Conservation (phyloP, 2,113 vertebrate species). For the Ahaetulla prasina region DNA sequence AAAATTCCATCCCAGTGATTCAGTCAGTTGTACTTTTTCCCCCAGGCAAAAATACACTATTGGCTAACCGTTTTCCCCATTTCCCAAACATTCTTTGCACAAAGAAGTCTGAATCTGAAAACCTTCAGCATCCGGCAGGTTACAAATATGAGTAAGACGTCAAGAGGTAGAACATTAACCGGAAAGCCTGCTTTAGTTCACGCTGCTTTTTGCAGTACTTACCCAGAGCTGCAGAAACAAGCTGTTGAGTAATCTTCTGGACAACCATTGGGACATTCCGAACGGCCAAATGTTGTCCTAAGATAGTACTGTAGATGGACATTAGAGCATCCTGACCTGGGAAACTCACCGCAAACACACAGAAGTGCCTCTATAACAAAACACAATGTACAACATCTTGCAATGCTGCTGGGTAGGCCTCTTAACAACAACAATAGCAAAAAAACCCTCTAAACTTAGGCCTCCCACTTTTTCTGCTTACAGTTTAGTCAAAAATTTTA, state of each 20-base stretch:
- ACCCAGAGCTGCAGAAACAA: conserved; percentile 69
- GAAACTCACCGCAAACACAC: conserved; percentile 67
- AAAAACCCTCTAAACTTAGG: no score
- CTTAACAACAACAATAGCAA: neutral
- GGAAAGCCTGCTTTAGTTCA: neutral
- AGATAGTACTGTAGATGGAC: conserved; percentile 65
- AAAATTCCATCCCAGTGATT: neutral
- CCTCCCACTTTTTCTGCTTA: neutral
- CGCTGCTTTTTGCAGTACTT: conserved; percentile 25
- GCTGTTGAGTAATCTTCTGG: conserved; percentile 53
- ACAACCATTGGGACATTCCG: neutral
- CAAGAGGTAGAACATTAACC: neutral
- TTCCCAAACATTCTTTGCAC: neutral
- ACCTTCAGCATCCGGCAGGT: neutral
- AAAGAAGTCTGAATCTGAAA: neutral
- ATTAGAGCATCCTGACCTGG: conserved; percentile 69
- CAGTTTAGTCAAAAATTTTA: neutral
- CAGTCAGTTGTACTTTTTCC: neutral
- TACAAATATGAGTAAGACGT: neutral
- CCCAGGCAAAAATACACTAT: neutral
- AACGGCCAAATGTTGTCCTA: conserved; percentile 63
- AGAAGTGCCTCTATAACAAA: conserved; percentile 70
- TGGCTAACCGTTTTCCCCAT: neutral
- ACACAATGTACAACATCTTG: neutral
- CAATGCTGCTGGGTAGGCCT: neutral